Evolutionary conservation across 2,113 vertebrate genomes (phyloP).

Genomic region (Dromiciops gliroides): DNA sequence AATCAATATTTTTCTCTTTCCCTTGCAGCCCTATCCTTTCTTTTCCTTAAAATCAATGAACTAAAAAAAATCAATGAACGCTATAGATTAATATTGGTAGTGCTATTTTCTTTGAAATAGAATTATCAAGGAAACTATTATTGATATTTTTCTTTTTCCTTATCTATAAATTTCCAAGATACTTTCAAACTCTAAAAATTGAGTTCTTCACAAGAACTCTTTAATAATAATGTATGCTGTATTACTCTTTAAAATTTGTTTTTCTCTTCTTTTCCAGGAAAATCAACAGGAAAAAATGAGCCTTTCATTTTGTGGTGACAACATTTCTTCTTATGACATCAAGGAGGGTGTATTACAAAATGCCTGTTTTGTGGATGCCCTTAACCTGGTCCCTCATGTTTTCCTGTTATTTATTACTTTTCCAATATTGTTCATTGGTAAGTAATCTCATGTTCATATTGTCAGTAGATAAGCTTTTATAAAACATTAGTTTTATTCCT

Average conservation of each 20-base stretch:
- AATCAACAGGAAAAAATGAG: slow-evolving; percentile 82
- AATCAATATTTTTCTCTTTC: not conserved
- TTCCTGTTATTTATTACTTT: slow-evolving; percentile 99
- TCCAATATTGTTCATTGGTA: slow-evolving; percentile 98
- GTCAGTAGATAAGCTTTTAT: not conserved
- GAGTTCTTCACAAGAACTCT: not conserved
- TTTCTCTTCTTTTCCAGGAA: slow-evolving; percentile 65
- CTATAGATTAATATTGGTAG: not conserved
- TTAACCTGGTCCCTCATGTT: slow-evolving; percentile 98
- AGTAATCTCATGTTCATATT: slow-evolving; percentile 66
- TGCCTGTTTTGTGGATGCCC: slow-evolving; percentile 96
- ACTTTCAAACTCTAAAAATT: not conserved
- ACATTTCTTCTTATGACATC: slow-evolving; percentile 90
- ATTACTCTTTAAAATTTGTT: not conserved
- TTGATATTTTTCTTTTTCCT: not conserved
- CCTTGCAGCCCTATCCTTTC: not conserved
- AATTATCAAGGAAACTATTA: not conserved
- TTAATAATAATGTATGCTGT: not conserved
- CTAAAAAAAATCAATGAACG: not conserved
- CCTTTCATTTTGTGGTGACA: slow-evolving; percentile 93
- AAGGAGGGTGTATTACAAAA: slow-evolving; percentile 89
- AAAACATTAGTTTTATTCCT: not conserved
- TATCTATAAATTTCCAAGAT: not conserved
- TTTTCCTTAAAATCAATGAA: slow-evolving; percentile 5
- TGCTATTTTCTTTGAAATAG: not conserved